Base-by-base conservation (phyloP, 2,113 vertebrate genomes). In the Catharus fuscescens region DNA sequence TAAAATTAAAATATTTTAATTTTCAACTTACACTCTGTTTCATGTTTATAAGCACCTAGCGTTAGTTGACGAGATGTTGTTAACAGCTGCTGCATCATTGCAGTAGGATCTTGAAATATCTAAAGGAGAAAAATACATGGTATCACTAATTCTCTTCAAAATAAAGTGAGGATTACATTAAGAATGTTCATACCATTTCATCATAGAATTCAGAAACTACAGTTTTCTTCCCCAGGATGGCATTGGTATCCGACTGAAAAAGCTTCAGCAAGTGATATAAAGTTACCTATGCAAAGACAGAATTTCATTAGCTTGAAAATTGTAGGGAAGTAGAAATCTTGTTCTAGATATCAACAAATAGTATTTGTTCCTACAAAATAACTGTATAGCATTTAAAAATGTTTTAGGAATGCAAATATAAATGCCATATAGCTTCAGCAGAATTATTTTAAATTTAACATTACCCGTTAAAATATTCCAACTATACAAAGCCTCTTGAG, bases 121-220 rank as follows among this genome's bases (percentile, higher is more conserved):
- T 99, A 95, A 94, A 91, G 31, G 31, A 97, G 40, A 79, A 77
- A 92, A 88, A 91, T 2, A 25, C 12, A 44, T 2, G 2, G 65
- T 42, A 80, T 92, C 71, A 90, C 72, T 76, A 70, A 80, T 4
- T 66, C 25, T 67, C 50, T n/a, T 80, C 34, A 94, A 88, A 90
- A 74, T 14, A 69, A 83, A 80, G 20, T 11, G 11, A 84, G 12
- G 9, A 52, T 34, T 67, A 74, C 62, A 13, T 92, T 74, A 71
- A 80, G 69, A 80, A 44, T 47, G 36, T 86, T 50, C 93, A 57
- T 98, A 99, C 99, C 99, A 99, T 99, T 98, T 99, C 99, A 95
- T 99, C 99, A 93, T 99, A 99, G 97, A 99, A 99, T 93, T 99
- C 99, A 54, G 99, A 99, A 88, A 99, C 99, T 18, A 99, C 99